A percentile compares a stretch with the other conserved stretches of the same genome.
Conservation (phyloP, 1,140 invertebrate genomes). For the Meloidogyne hapla region DNA sequence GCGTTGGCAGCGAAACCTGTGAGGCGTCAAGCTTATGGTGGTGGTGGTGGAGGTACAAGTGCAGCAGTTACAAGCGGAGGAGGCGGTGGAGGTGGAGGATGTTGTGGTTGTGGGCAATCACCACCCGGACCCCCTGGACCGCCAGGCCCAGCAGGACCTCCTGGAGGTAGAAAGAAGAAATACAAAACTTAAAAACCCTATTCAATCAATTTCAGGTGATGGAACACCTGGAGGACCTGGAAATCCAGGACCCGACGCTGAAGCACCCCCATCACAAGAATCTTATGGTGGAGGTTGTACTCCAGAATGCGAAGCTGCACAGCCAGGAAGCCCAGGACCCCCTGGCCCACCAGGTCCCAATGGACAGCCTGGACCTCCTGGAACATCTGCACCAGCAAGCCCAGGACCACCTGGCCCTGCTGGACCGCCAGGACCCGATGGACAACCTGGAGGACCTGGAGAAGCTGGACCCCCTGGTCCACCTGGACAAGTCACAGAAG, state of each 20-base stretch:
- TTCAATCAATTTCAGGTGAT: neutral
- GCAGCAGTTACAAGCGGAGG: neutral
- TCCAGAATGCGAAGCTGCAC: slow-evolving; percentile 24
- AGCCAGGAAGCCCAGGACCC: slow-evolving; percentile 36
- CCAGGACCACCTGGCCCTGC: slow-evolving; percentile 43
- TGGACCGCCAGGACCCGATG: slow-evolving; percentile 36
- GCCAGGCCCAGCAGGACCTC: slow-evolving; percentile 38
- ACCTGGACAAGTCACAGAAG: slow-evolving; percentile 37
- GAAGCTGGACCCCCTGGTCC: slow-evolving; percentile 32
- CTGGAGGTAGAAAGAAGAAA: slow-evolving; percentile 7
- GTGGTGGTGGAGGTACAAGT: neutral
- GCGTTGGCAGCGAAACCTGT: neutral
- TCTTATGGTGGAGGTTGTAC: slow-evolving; percentile 9
- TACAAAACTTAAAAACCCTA: neutral
- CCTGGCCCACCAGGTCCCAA: slow-evolving; percentile 40
- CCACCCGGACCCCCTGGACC: slow-evolving; percentile 47
- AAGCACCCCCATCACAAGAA: slow-evolving; percentile 4
- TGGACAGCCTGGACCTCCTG: slow-evolving; percentile 43
- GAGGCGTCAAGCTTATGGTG: neutral
- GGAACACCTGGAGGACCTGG: slow-evolving; percentile 17
- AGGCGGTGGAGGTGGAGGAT: slow-evolving; percentile 36
- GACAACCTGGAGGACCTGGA: slow-evolving; percentile 40
- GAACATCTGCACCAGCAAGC: slow-evolving; percentile 32
- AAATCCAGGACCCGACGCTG: slow-evolving; percentile 17
- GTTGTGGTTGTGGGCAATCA: slow-evolving; percentile 48